A percentile compares a stretch with the other conserved stretches of the same genome.
These are phyloP conservation scores for Rhynchomys soricoides DNA, from an alignment of 2,113 vertebrate genomes.

Conservation along the genomic window DNA sequence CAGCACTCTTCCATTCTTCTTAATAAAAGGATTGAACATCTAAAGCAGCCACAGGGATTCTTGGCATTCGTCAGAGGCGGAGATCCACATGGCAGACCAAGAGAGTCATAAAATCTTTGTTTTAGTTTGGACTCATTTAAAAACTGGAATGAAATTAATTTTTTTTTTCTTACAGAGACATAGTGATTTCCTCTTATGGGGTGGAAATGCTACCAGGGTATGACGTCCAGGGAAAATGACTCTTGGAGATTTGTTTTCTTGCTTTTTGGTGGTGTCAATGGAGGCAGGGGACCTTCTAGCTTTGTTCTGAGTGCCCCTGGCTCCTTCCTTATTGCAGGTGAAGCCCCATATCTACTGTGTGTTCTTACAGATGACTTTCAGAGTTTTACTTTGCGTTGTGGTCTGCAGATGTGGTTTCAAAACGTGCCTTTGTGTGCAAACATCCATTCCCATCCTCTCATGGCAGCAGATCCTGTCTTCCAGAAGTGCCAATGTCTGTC, in stretches of 20 bases:
- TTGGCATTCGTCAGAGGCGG: slow-evolving; percentile 66
- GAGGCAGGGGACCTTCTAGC: not conserved
- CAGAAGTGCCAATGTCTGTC: slow-evolving; percentile 35
- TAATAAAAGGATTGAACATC: slow-evolving; percentile 64
- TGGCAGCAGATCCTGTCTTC: not conserved
- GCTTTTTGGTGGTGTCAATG: not conserved
- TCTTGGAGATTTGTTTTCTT: not conserved
- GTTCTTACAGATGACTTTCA: slow-evolving; percentile 3
- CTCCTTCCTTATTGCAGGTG: not conserved
- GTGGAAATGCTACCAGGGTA: slow-evolving; percentile 55
- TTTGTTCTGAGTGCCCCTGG: not conserved
- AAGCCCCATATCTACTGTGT: not conserved
- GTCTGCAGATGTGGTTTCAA: slow-evolving; percentile 20
- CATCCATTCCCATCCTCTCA: slow-evolving; percentile 23
- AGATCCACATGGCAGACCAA: slow-evolving; percentile 70
- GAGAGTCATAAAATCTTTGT: slow-evolving; percentile 76
- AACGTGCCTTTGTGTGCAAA: not conserved
- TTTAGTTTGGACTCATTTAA: slow-evolving; percentile 72
- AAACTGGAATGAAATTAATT: slow-evolving; percentile 71
- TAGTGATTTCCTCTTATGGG: slow-evolving; percentile 61
- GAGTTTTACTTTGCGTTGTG: not conserved
- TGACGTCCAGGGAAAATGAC: slow-evolving; percentile 33
- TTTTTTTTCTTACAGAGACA: slow-evolving; percentile 66
- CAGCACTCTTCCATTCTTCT: slow-evolving; percentile 36
- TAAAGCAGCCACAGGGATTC: slow-evolving; percentile 71